Percentiles rank a stretch among this genome's conserved stretches.
These are phyloP conservation scores for Pseudolycoriella hygida DNA, from an alignment of 2,888 invertebrate genomes.

Conservation along the genomic window DNA sequence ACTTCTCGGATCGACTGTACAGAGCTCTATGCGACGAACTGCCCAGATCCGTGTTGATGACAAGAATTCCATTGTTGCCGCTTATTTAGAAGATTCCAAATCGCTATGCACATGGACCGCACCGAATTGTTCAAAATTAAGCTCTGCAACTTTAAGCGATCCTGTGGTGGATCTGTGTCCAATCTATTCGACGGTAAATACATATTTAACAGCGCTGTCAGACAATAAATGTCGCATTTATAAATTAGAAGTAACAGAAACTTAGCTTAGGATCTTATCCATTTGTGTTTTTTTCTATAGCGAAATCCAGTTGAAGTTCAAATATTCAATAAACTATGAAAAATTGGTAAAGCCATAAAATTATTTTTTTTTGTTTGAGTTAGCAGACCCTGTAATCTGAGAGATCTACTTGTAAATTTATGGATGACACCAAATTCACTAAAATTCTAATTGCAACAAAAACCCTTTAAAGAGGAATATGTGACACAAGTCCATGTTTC, in stretches of 20 bases:
- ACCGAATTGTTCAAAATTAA: constrained; percentile 32
- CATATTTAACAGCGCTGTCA: not conserved
- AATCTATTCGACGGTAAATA: constrained; percentile 21
- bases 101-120: constrained; percentile 46
- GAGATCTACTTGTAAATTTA: too few species aligned
- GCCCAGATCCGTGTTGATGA: constrained; percentile 25
- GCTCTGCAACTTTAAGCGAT: constrained; percentile 41
- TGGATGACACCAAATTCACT: too few species aligned
- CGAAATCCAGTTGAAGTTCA: too few species aligned
- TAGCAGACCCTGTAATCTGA: too few species aligned
- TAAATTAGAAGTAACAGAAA: not conserved
- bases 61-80: constrained; percentile 45
- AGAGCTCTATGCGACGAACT: constrained; percentile 42
- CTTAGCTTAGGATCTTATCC: too few species aligned
- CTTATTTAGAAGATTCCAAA: constrained; percentile 56
- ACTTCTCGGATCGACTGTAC: constrained; percentile 47
- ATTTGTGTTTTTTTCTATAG: too few species aligned
- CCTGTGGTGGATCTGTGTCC: constrained; percentile 50
- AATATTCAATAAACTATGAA: too few species aligned
- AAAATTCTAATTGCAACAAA: too few species aligned
- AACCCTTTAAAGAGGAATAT: too few species aligned
- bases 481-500: too few species aligned
- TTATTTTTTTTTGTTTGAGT: too few species aligned
- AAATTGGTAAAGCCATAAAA: too few species aligned
- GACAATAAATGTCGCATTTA: not conserved